Percentiles rank a stretch among this genome's conserved stretches.
Evolutionary conservation across 2,797 vertebrate species (phyloP).

Genomic region (Champsocephalus esox): DNA sequence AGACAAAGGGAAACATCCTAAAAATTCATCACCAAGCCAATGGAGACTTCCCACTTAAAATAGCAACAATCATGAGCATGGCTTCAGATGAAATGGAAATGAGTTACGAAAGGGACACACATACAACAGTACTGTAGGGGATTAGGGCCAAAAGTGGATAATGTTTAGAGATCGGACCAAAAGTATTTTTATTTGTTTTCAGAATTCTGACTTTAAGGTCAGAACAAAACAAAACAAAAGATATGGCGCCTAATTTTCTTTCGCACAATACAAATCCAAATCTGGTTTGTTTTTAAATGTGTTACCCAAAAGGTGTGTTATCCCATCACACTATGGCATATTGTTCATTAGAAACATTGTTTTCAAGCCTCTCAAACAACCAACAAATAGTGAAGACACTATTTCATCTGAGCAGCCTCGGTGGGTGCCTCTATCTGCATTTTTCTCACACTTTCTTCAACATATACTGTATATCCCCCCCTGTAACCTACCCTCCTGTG

Average conservation of each 20-base stretch:
- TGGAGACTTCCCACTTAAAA: constrained; percentile 53
- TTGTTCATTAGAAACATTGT: constrained; percentile 7
- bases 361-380: constrained; percentile 25
- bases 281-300: constrained; percentile 6
- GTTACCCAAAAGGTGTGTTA: not conserved
- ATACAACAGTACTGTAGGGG: too few species aligned
- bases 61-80: constrained; percentile 45
- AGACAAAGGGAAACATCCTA: constrained; percentile 75
- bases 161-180: too few species aligned
- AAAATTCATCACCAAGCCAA: constrained; percentile 72
- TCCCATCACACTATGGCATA: not conserved
- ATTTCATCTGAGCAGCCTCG: constrained; percentile 16
- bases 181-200: too few species aligned
- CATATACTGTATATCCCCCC: constrained; percentile 28
- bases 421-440: constrained; percentile 26
- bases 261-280: not conserved
- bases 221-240: too few species aligned
- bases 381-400: constrained; percentile 16
- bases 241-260: too few species aligned
- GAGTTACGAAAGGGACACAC: not conserved
- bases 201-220: too few species aligned
- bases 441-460: constrained; percentile 29
- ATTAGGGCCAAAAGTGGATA: too few species aligned
- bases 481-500: constrained; percentile 58
- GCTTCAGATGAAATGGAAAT: constrained; percentile 16